phyloP scores from a whole-genome alignment of 2,113 vertebrate genomes.

The Synodontis membranacea region DNA sequence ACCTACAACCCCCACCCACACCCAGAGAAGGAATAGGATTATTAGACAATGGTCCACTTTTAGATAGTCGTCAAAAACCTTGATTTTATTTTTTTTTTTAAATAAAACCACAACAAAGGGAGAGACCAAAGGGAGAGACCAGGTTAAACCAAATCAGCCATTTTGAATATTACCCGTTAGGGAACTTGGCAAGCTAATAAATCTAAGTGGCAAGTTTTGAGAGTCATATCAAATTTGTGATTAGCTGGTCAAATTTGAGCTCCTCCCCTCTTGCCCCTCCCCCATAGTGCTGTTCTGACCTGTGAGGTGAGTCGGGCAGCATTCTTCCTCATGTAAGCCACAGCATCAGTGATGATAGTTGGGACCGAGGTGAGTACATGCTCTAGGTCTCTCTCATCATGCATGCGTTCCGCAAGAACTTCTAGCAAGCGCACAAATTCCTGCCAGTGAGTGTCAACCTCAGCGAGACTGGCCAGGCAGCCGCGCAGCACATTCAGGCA shows the following conservation, averaged over 20 bases:
- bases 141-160: neutral
- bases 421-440: conserved; percentile 81
- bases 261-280: conserved; percentile 71
- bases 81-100: too few species aligned
- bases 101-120: too few species aligned
- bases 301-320: conserved; percentile 71
- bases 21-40: neutral
- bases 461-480: conserved; percentile 82
- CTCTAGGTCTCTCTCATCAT: conserved; percentile 71
- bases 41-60: neutral
- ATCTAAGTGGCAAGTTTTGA: neutral
- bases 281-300: conserved; percentile 67
- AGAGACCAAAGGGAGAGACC: neutral
- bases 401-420: conserved; percentile 76
- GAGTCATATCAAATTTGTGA: neutral
- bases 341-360: conserved; percentile 73
- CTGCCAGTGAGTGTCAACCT: conserved; percentile 83
- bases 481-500: conserved; percentile 85
- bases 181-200: too few species aligned
- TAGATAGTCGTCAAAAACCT: neutral
- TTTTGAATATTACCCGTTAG: too few species aligned
- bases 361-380: conserved; percentile 79
- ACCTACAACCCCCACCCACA: conserved; percentile 67
- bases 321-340: conserved; percentile 70
- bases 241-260: neutral